Base-by-base conservation (phyloP, 1,140 invertebrate species). In the Pachyrhynchus sulphureomaculatus region DNA sequence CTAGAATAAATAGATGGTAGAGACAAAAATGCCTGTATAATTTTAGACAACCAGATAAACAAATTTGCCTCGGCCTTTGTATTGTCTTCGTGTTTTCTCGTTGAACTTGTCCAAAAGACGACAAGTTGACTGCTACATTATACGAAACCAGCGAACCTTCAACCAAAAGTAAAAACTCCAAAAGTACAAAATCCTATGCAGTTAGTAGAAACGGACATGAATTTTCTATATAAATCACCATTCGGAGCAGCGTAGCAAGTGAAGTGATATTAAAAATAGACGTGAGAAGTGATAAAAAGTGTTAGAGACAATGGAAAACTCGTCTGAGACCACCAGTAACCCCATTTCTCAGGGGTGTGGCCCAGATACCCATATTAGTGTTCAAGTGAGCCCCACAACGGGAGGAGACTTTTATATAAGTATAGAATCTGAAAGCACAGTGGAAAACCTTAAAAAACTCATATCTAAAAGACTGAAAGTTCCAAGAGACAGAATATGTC, bases 401-500 rank as follows among this genome's bases (percentile, higher is more conserved):
- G 93, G 93, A 70, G 92, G 92, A 71, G 90, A 89, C 72, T 93
- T 95, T 77, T 86, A 90, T 68, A 82, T 96, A 64, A 85, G 83
- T 58, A 84, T 95, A 54, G 86, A 90, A 64, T 83, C 84, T 62
- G 84, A 86, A 70, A 90, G 90, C 65, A 91, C 85, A 60, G 87
- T 96, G 45, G 91, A 93, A 70, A 90, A 88, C 75, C 83, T 96
- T 12, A 95, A 95, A 78, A 92, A 92, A 79, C 82, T 90, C 42
- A 90, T 96, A 68, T 92, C 92, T n/a, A 93, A 93, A 78, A 88
- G 87, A 75, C 81, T 95, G 58, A 93, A 92, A 83, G 90, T 96
- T 72, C 86, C 90, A 64, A 93, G 93, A 79, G 92, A 95, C 80
- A 86, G 91, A 73, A 94, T 96, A 78, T 92, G 91, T 77, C 81